Base-by-base conservation (phyloP, 1,140 invertebrate species). In the Zaprionus africanus region DNA sequence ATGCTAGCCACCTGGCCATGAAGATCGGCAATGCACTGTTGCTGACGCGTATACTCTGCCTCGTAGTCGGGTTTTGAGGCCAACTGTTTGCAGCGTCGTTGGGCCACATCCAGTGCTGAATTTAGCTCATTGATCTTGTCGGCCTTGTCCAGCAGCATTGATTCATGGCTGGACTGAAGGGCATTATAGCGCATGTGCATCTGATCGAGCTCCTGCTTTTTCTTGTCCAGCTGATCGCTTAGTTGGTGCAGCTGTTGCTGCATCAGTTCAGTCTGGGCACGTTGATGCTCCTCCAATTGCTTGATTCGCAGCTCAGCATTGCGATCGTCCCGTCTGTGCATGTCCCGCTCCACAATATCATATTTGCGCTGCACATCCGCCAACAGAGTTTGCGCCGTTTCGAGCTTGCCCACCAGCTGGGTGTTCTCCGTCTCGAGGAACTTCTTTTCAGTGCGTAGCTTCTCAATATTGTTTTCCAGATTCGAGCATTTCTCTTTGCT, bases 71-170 rank as follows among this genome's bases (percentile, higher is more conserved):
- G 75, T 17, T 74, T 76, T 5, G n/a, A 38, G 9, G 51, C 51
- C 13, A 82, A 26, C 15, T 92, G 85, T 12, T 84, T 76, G 57
- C 67, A 92, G 6, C 75, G 79, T 36, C 67, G 57, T 59, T 94
- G 94, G 0, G 94, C 93, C 2, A 93, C 92, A 67, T 94, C 93
- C n/a, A 95, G 51, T 5, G 94, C 94, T 11, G 82, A 69, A 11
- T 93, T 93, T 0, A 94, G 67, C 43, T 93, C 90, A 78, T 94
- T 94, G 22, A 94, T 94, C 24, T 93, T 94, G 0, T 91, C 91
- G 0, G 94, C 93, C 65, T 95, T 94, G 31, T 94, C 94, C 59
- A 94, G 81, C 9, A 95, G 60, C 74, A 94, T 92, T 6, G 93
- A 91, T 72, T 94, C 94, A 60, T 94, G 94, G 31, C 93, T 93